Base-by-base conservation (phyloP, 2,888 invertebrate genomes). In the Zonitis immaculata region DNA sequence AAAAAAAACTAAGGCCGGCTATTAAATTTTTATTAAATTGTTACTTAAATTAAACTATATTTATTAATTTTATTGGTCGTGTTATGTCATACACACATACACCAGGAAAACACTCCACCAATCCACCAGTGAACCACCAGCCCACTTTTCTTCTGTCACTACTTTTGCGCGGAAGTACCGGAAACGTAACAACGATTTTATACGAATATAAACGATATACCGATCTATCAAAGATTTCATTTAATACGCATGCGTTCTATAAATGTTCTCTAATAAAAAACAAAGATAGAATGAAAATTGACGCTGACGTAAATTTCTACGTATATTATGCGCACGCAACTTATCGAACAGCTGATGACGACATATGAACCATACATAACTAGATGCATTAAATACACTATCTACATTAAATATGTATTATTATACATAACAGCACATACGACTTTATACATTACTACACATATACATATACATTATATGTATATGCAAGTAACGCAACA, bases 41-140 rank as follows among this genome's bases (percentile, higher is more conserved):
- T 16, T 39, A 18, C n/a, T n/a, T n/a, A n/a, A n/a, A 16, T 18
- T 39, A n/a, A 28, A 2, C 6, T 11, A n/a, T 7, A 16, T 39
- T 18, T 39, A 9, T 7, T 18, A 11, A 39, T 11, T 39, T 18
- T 39, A 39, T 18, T 62, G 39, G 11, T 39, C 39, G 39, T 55
- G 67, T 69, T 69, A 69, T 69, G 68, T 70, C 70, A 70, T 69
- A 68, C 67, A 69, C 68, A 66, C 68, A 66, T 67, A 68, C 62
- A 68, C 66, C 61, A 65, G 64, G 66, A 65, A 60, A 66, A 69
- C 70, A 68, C 70, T 70, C 69, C 70, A 69, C 71, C 71, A 70
- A 67, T 69, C 69, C 70, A 69, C 71, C 71, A 70, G 67, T 69
- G 70, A 70, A 70, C 72, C 68, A 69, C 64, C 68, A 68, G 66